Conservation (phyloP, 2,797 vertebrate species). For the Cossypha dichroa region DNA sequence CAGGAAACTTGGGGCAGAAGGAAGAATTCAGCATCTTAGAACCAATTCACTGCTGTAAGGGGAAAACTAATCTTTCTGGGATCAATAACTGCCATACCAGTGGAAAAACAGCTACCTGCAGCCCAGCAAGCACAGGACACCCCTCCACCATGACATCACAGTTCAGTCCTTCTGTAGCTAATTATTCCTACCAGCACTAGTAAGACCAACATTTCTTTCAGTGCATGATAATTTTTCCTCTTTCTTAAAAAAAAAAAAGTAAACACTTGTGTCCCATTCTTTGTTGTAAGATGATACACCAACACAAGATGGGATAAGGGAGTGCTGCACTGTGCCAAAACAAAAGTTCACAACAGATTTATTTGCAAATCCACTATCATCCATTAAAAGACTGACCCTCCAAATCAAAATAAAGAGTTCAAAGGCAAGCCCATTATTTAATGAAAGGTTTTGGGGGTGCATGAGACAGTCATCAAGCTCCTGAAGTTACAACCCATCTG, state of each 20-base stretch:
- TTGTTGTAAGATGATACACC: not conserved
- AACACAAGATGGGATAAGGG: not conserved
- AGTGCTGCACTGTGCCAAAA: not conserved
- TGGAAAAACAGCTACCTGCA: not conserved
- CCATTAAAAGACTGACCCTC: not conserved
- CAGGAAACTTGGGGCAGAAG: not conserved
- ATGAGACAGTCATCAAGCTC: not conserved
- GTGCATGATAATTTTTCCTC: not conserved
- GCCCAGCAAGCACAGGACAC: not conserved
- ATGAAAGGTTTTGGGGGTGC: accelerated
- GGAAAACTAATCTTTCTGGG: not conserved
- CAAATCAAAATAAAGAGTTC: not conserved
- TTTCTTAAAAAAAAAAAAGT: not conserved
- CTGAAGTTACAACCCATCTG: not conserved
- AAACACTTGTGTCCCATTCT: not conserved
- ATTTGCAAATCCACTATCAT: not conserved
- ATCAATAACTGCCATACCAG: not conserved
- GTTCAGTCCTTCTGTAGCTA: not conserved
- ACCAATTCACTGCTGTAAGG: not conserved
- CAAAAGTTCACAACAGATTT: not conserved
- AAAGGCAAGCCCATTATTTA: not conserved
- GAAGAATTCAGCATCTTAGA: not conserved
- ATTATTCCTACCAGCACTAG: not conserved
- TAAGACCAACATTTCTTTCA: not conserved
- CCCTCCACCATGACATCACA: not conserved